phyloP scores from a whole-genome alignment of 2,888 invertebrate genomes.

The Pantelozetes paolii region DNA sequence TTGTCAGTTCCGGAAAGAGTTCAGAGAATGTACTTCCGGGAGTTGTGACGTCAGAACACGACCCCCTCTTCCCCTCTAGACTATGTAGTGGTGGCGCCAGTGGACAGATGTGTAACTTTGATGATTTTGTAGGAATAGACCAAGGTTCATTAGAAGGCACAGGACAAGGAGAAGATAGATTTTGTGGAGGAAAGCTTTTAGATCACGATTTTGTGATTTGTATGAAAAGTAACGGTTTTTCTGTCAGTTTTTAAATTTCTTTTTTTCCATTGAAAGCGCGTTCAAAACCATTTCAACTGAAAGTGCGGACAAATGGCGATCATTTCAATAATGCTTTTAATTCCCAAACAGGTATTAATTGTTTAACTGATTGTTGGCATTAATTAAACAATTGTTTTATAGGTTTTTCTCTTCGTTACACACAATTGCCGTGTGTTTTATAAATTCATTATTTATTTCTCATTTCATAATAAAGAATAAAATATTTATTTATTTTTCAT shows the following conservation, averaged over 20 bases:
- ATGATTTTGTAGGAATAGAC: constrained; percentile 48
- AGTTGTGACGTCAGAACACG: constrained; percentile 7
- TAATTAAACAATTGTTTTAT: too few species aligned
- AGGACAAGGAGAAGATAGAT: constrained; percentile 48
- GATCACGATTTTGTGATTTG: constrained; percentile 48
- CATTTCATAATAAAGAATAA: too few species aligned
- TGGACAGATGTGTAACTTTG: constrained; percentile 47
- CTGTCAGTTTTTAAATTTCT: too few species aligned
- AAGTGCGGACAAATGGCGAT: constrained; percentile 47
- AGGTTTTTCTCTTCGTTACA: constrained; percentile 47
- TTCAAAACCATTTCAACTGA: constrained; percentile 48
- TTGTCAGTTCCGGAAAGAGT: constrained; percentile 21
- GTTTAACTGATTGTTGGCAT: too few species aligned
- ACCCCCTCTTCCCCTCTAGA: constrained; percentile 34
- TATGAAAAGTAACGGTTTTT: too few species aligned
- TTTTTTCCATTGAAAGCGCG: constrained; percentile 47
- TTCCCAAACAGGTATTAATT: constrained; percentile 41
- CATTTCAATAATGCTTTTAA: constrained; percentile 46
- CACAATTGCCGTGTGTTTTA: constrained; percentile 49
- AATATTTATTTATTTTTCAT: too few species aligned
- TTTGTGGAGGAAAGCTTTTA: constrained; percentile 47
- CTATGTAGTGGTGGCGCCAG: constrained; percentile 45
- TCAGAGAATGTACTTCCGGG: constrained; percentile 21
- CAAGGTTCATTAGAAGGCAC: constrained; percentile 48
- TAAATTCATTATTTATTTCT: too few species aligned